Evolutionary conservation across 92 coral and sea anemone species (phyloP), one percentile per base, ranked within the genome.

Genomic region (Heteractis magnifica): DNA sequence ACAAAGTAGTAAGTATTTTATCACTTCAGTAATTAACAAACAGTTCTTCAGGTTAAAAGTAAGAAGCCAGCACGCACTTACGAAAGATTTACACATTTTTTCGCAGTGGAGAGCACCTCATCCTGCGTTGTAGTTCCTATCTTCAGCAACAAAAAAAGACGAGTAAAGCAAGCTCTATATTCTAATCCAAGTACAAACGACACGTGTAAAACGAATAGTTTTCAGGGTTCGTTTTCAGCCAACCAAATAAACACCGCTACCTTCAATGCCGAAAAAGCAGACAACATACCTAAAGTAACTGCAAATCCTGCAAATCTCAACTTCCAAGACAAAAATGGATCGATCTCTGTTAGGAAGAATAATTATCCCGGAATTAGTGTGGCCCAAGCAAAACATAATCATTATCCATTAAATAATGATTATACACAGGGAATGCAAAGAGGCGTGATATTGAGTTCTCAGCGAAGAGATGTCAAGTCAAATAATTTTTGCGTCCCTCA

Each of bases 91-190:
- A 1, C 20, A 2, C 19, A 20, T 21, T 68, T 68, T 68, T n/a
- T 26, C n/a, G 73, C 18, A 68, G 73, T 68, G 73, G 85, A 88
- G 5, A 34, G 76, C 50, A 79, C 76, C 13, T 88, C 91, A 16
- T 51, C 73, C 50, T 83, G 80, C 41, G 34, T 81, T 20, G 81
- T 91, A 26, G 92, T 93, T 85, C 98, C 98, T 58, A 93, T 93
- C 70, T 93, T 93, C 79, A 89, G 89, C 19, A 91, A 89, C 90
- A 93, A 91, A 72, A 93, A 87, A 87, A 92, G 91, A 81, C 86
- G 94, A 62, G 71, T 91, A n/a, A 92, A 91, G 55, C 95, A 93
- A 86, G 98, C 95, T 48, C 79, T 93, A 81, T 93, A 91, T 51
- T 94, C 98, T 56, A 92, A 87, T 75, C 98, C 98, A 44, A 85